These are phyloP conservation scores for Pseudotriccus pelzelni DNA, from an alignment of 2,797 vertebrate species.

Conservation along the genomic window DNA sequence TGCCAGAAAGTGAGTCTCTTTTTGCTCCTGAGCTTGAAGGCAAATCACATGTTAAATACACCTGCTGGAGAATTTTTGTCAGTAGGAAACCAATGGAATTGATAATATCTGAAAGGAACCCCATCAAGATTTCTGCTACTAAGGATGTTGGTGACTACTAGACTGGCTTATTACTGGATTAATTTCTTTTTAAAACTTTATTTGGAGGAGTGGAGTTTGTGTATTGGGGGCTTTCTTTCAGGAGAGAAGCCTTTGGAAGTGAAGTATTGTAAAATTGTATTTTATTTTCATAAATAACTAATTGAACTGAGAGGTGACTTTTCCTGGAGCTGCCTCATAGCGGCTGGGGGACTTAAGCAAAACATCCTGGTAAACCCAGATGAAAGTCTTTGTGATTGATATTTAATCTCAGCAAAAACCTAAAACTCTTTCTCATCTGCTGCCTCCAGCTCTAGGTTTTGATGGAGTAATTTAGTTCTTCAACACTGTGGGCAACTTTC, in stretches of 20 bases:
- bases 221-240: neutral
- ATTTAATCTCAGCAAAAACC: neutral
- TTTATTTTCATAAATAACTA: neutral
- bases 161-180: neutral
- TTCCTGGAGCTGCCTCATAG: rapidly evolving
- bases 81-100: neutral
- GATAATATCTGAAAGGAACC: rapidly evolving
- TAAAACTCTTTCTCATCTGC: neutral
- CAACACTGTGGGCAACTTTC: neutral
- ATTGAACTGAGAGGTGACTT: neutral
- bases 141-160: neutral
- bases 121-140: rapidly evolving
- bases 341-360: neutral
- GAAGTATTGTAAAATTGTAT: neutral
- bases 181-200: too few species aligned
- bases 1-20: neutral
- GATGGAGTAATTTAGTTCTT: neutral
- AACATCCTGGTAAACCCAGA: neutral
- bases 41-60: neutral
- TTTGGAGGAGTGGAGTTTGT: neutral
- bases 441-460: neutral
- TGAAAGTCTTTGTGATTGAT: neutral
- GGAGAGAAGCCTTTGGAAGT: neutral
- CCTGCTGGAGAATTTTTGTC: too few species aligned
- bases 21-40: neutral